Base-by-base conservation (phyloP, 2,113 vertebrate genomes). In the Condylura cristata region DNA sequence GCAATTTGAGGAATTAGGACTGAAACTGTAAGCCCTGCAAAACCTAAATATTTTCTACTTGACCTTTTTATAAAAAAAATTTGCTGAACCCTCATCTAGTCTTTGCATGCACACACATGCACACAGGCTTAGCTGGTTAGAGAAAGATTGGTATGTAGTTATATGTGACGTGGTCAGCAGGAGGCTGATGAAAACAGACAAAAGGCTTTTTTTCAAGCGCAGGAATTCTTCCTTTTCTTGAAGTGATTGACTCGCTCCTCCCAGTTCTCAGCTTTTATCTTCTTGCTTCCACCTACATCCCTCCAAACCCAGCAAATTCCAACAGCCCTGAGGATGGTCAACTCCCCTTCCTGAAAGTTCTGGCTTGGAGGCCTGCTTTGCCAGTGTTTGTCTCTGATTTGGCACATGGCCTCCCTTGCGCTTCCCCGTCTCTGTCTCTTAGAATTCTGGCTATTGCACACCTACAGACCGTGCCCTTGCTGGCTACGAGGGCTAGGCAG, bases 291-390 rank as follows among this genome's bases (percentile, higher is more conserved):
- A 32, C 16, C 46, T 53, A 44, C 37, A 2, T 3, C 17, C 41
- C 58, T 63, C 46, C n/a, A 51, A 51, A 74, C 28, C 39, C 56
- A 71, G 46, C 65, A 78, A 68, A 83, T 65, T 86, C 37, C 44
- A 46, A 32, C 8, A 56, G 58, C 58, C 83, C 51, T 18, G 32
- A 56, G 83, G 87, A 61, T 60, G 11, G 68, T 63, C 46, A 20
- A 51, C 32, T 32, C 24, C 80, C 32, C 5, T 1, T 75, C 70
- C 46, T 32, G 13, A 37, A 53, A 72, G 30, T 60, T 30, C 65
- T 1, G 0, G 13, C 17, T 79, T 44, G 76, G 46, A 44, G 41
- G 0, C 11, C 0, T 5, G 13, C 65, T 63, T 37, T 20, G 46
- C 34, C 34, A 3, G 3, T 22, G 34, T 3, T 2, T 18, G 37